A percentile compares a stretch with the other conserved stretches of the same genome.
These are phyloP conservation scores for Unio delphinus DNA, from an alignment of 2,888 invertebrate genomes.

Conservation along the genomic window DNA sequence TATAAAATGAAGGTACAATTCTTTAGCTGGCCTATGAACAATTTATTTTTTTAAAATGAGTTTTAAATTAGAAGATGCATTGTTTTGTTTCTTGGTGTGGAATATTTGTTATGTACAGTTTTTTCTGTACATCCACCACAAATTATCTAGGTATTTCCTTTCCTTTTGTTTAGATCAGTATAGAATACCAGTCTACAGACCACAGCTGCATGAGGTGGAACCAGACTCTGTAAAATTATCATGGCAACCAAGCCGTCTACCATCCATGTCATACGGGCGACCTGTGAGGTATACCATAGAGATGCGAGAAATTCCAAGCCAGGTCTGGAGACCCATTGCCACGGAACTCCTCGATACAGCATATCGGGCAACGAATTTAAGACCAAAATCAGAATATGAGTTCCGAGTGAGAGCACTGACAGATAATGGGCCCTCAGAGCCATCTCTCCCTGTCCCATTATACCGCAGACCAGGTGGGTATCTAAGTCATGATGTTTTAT, in stretches of 20 bases:
- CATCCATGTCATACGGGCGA: slow-evolving; percentile 19
- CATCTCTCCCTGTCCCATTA: slow-evolving; percentile 85
- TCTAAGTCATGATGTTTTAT: too few species aligned
- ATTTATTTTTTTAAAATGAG: too few species aligned
- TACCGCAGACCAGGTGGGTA: slow-evolving; percentile 56
- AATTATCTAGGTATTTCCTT: not conserved
- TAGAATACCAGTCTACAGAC: slow-evolving; percentile 54
- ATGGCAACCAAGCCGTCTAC: slow-evolving; percentile 55
- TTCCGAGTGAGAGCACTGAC: slow-evolving; percentile 96
- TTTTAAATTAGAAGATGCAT: too few species aligned
- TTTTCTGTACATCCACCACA: too few species aligned
- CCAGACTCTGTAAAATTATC: slow-evolving; percentile 58
- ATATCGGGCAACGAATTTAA: slow-evolving; percentile 74
- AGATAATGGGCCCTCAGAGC: slow-evolving; percentile 91
- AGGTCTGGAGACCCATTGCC: slow-evolving; percentile 51
- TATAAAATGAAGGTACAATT: too few species aligned
- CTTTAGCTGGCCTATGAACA: too few species aligned
- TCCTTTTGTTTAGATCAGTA: slow-evolving; percentile 39
- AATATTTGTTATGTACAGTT: too few species aligned
- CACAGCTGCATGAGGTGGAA: slow-evolving; percentile 58
- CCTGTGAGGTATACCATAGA: slow-evolving; percentile 41
- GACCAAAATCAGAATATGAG: slow-evolving; percentile 94
- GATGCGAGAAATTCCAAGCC: slow-evolving; percentile 50
- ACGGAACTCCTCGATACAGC: slow-evolving; percentile 44
- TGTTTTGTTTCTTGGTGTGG: too few species aligned